Conservation (phyloP, 2,888 invertebrate genomes). For the Scaptomyza caliginosa region DNA sequence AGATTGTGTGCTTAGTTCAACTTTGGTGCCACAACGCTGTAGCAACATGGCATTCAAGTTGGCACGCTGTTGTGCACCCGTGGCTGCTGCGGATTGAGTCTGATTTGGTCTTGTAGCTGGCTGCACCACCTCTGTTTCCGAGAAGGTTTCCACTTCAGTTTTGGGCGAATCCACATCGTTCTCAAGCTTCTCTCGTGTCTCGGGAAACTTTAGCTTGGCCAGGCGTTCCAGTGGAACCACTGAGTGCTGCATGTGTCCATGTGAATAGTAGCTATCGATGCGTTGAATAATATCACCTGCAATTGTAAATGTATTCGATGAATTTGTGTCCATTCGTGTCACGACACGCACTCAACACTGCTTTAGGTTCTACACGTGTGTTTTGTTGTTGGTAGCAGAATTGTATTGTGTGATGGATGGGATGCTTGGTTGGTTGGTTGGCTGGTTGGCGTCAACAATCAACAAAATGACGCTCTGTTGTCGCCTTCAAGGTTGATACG, state of each 20-base stretch:
- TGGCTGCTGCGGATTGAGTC: constrained; percentile 46
- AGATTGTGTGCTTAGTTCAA: constrained; percentile 85
- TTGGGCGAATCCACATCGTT: constrained; percentile 64
- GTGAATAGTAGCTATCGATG: constrained; percentile 75
- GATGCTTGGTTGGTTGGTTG: background rate
- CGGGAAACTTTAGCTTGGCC: constrained; percentile 76
- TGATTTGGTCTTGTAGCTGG: constrained; percentile 55
- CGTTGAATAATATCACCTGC: constrained; percentile 81
- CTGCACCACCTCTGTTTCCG: constrained; percentile 64
- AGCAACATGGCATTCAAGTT: constrained; percentile 61
- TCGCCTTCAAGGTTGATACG: constrained; percentile 59
- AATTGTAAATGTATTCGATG: too few relatives aligned
- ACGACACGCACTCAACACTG: background rate
- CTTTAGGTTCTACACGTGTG: constrained; percentile 10
- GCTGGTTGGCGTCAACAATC: constrained; percentile 51
- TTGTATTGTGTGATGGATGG: constrained; percentile 4
- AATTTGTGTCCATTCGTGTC: background rate
- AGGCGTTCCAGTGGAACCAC: constrained; percentile 17
- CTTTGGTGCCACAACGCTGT: constrained; percentile 80
- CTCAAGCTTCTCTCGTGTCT: constrained; percentile 50
- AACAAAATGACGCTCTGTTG: constrained; percentile 41
- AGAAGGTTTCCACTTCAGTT: constrained; percentile 81
- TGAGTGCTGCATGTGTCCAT: constrained; percentile 45
- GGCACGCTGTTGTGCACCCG: constrained; percentile 44
- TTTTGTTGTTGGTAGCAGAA: constrained; percentile 13